Base-by-base conservation (phyloP, 2,113 vertebrate species). In the Ancistrus triradiatus region DNA sequence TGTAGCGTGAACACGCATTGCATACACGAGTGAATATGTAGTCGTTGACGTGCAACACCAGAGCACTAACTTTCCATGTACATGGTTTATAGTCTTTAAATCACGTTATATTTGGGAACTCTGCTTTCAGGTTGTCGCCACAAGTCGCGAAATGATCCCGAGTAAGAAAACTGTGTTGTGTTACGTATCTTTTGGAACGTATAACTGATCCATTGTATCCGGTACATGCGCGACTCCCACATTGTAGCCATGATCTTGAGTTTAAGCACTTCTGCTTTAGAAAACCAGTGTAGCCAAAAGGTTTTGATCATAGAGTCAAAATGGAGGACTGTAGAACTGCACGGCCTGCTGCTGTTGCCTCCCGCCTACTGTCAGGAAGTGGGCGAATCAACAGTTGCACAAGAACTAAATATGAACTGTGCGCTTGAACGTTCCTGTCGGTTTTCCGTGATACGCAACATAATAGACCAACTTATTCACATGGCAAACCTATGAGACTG, bases 321-420 rank as follows among this genome's bases (percentile, higher is more conserved):
- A 75, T 64, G 64, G 68, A 63, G 65, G 68, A 18, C 42, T 52
- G 59, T 65, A 56, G 57, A 31, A 65, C 50, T 50, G 50, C 44
- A 47, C 17, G 74, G 74, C 74, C 74, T 74, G 47, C 56, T 40
- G 35, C 55, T 38, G 5, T 40, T 58, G 61, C 60, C 65, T 51
- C 46, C 66, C 72, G 66, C 72, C 66, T 66, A 46, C 66, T 43
- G 51, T 14, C 66, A 74, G 72, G 72, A 74, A 74, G 72, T 69
- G 66, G 40, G 49, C 64, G 64, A 66, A 66, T 66, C 66, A 73
- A 73, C 70, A 68, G 70, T 73, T 73, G 65, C 66, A 24, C 52
- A 60, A 63, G 65, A 44, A 31, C 35, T 62, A 28, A 11, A 51
- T 28, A 21, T 33, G 40, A 22, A 22, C 38, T 46, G 38, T 53